Percentiles rank a stretch among this genome's conserved stretches.
Conservation (phyloP, 2,113 vertebrate genomes). For the Sorex fumeus region DNA sequence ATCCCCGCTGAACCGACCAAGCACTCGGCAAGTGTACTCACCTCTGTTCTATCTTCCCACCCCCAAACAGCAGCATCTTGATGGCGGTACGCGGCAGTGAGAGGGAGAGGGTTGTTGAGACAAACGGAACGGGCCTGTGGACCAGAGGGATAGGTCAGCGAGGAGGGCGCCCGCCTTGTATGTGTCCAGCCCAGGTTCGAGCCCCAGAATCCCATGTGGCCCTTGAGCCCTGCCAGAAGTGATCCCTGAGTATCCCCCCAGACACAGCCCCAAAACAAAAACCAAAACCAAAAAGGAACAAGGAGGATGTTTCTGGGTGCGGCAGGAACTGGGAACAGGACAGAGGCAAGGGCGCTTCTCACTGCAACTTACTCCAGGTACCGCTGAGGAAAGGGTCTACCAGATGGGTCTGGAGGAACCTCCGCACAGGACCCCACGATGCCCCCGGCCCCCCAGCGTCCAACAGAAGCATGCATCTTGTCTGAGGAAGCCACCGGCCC, state of each 20-base stretch:
- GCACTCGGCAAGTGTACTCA: too few relatives aligned
- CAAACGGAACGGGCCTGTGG: too few relatives aligned
- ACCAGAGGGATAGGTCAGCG: too few relatives aligned
- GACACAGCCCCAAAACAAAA: too few relatives aligned
- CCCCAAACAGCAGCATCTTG: not conserved
- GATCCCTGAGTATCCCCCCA: too few relatives aligned
- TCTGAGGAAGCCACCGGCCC: not conserved
- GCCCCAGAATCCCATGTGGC: too few relatives aligned
- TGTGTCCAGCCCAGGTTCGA: too few relatives aligned
- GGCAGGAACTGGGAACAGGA: not conserved
- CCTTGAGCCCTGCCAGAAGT: too few relatives aligned
- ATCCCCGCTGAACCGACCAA: too few relatives aligned
- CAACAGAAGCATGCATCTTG: not conserved
- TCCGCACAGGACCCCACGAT: not conserved
- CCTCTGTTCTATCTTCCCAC: too few relatives aligned
- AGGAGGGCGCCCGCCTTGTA: too few relatives aligned
- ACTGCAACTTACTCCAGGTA: not conserved
- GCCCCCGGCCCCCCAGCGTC: not conserved
- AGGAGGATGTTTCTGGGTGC: not conserved
- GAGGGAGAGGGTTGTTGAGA: not conserved
- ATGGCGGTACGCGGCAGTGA: not conserved
- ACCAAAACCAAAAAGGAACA: not conserved
- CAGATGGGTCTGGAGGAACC: not conserved
- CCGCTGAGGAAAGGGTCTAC: rapidly evolving
- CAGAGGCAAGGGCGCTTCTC: rapidly evolving